Evolutionary conservation across 2,113 vertebrate genomes (phyloP).

Genomic region (Pelecanoides urinatrix): DNA sequence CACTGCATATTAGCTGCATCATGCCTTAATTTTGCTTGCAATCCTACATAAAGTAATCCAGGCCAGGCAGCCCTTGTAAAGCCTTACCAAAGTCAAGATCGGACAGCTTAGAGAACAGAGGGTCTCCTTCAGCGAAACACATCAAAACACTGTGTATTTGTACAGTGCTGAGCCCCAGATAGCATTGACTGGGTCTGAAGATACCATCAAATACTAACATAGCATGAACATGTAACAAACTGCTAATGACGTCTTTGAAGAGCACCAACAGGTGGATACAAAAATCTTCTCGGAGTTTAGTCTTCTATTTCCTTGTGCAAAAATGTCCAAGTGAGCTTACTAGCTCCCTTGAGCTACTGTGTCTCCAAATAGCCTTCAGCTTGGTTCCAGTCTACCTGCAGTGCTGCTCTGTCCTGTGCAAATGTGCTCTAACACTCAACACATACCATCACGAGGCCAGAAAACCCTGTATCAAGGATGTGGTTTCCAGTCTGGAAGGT

Average conservation of each 20-base stretch:
- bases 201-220: not conserved
- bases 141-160: not conserved
- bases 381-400: not conserved
- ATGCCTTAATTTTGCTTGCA: not conserved
- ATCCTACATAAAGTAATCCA: not conserved
- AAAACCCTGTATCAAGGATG: not conserved
- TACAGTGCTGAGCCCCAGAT: not conserved
- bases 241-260: not conserved
- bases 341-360: not conserved
- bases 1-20: not conserved
- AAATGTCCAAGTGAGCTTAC: not conserved
- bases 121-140: not conserved
- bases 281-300: not conserved
- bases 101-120: not conserved
- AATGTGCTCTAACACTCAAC: not conserved
- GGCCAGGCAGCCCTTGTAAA: not conserved
- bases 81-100: not conserved
- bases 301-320: not conserved
- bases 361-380: not conserved
- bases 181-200: not conserved
- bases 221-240: not conserved
- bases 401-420: not conserved
- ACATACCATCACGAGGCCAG: rapidly evolving
- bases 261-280: not conserved
- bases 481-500: not conserved